Evolutionary conservation across 2,888 invertebrate species (phyloP).

Genomic region (Oegoconia quadripuncta): DNA sequence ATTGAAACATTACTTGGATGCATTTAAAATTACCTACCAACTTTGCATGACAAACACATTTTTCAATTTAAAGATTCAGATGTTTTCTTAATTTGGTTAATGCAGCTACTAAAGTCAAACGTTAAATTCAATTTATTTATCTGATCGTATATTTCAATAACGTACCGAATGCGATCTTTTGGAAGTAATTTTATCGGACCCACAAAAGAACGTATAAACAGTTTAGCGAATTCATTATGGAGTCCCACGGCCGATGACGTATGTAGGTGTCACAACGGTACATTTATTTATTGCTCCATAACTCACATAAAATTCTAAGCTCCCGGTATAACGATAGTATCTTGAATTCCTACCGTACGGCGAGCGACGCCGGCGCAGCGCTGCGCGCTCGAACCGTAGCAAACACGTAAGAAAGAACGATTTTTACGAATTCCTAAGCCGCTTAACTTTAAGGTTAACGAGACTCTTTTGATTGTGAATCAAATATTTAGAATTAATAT

Average conservation of each 20-base stretch:
- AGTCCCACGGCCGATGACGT: conserved; percentile 50
- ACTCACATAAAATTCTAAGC: conserved; percentile 72
- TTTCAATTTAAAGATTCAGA: no score
- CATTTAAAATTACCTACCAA: no score
- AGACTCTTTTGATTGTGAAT: conserved; percentile 55
- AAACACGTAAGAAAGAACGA: conserved; percentile 1
- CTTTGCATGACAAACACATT: no score
- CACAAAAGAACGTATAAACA: conserved; percentile 23
- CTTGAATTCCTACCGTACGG: conserved; percentile 59
- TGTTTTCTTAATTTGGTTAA: no score
- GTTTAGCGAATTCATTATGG: conserved; percentile 39
- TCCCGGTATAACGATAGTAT: conserved; percentile 63
- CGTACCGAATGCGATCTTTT: background rate
- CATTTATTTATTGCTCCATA: conserved; percentile 71
- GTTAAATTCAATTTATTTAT: background rate
- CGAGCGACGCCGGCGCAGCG: background rate
- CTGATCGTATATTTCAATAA: background rate
- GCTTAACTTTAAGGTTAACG: conserved; percentile 60
- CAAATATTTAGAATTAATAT: conserved; percentile 61
- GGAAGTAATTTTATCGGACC: conserved; percentile 3
- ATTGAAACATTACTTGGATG: background rate
- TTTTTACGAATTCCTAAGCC: conserved; percentile 50
- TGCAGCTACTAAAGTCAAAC: background rate
- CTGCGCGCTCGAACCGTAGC: background rate
- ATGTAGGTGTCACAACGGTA: conserved; percentile 69